Evolutionary conservation across 2,888 invertebrate species (phyloP), one percentile per base, ranked within the genome.

Genomic region (Bimastos eiseni): DNA sequence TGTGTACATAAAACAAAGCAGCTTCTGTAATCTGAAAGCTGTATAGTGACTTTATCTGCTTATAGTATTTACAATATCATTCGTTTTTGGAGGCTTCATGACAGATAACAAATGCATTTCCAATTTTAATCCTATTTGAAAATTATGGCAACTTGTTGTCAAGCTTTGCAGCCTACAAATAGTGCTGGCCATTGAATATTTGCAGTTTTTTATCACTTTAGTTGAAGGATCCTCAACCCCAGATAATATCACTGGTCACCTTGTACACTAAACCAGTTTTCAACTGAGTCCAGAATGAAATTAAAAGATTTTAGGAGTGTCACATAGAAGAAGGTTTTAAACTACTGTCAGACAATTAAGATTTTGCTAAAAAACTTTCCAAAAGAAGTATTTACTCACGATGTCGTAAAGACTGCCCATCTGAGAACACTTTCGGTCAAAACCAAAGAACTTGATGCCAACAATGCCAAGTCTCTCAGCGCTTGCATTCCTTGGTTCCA

Each of bases 391-490:
- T 70, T 70, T 83, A 91, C 92, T 91, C 92, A 94, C 94, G 94
- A 91, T 70, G 38, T 89, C 89, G 17, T 83, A 86, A 86, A 86
- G n/a, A 37, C 21, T 38, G 33, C 38, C 70, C 37, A 91, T 89
- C 44, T 91, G 91, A 41, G 90, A 55, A 41, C 36, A 37, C 83
- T 91, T 92, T 36, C 94, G 92, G 30, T 91, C 91, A 91, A 94
- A 94, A 24, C 95, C 95, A 92, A 93, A 94, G 91, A 94, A 94
- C 92, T 94, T 94, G 90, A 95, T 92, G 13, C 94, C 94, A 13
- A 93, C 92, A 38, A 95, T 92, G 13, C 94, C 94, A 21, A 95
- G 90, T 88, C 93, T 93, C 19, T 93, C 93, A 34, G 93, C 93
- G 90, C 92, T 93, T 17, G 93, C 92, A 89, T 94, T 94, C 44